phyloP scores from a whole-genome alignment of 2,113 vertebrate genomes.

The Callionymus lyra region DNA sequence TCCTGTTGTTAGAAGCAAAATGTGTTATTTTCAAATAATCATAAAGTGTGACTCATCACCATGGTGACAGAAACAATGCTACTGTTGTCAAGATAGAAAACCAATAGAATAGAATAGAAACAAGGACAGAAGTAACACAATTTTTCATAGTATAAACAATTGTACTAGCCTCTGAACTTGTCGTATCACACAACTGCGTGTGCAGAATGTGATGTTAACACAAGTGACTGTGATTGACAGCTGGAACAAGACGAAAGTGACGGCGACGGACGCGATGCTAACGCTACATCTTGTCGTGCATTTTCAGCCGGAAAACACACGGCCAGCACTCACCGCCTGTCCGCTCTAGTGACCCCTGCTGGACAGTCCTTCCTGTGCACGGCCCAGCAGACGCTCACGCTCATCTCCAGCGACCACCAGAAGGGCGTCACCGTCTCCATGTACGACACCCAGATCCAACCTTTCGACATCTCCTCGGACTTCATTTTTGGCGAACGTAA shows the following conservation, averaged over 20 bases:
- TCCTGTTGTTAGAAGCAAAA: too few relatives aligned
- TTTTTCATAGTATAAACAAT: too few relatives aligned
- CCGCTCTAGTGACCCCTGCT: constrained; percentile 83
- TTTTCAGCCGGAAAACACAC: constrained; percentile 83
- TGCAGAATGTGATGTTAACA: too few relatives aligned
- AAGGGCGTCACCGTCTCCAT: constrained; percentile 81
- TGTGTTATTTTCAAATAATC: too few relatives aligned
- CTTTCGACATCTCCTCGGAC: constrained; percentile 90
- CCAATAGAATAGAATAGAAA: too few relatives aligned
- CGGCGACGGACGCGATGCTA: not conserved
- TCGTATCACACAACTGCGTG: too few relatives aligned
- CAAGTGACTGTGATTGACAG: not conserved
- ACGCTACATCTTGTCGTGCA: not conserved
- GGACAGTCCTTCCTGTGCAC: constrained; percentile 83
- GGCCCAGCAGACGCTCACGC: constrained; percentile 83
- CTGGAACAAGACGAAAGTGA: not conserved
- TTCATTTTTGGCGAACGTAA: constrained; percentile 95
- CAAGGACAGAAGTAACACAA: too few relatives aligned
- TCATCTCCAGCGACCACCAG: constrained; percentile 86
- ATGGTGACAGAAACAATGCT: too few relatives aligned
- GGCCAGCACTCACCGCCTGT: constrained; percentile 78
- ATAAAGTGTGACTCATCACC: too few relatives aligned
- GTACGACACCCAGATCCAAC: constrained; percentile 86
- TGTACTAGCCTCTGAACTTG: too few relatives aligned
- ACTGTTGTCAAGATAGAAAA: too few relatives aligned